Conservation (phyloP, 2,113 vertebrate genomes). For the Petrocephalus microphthalmus region DNA sequence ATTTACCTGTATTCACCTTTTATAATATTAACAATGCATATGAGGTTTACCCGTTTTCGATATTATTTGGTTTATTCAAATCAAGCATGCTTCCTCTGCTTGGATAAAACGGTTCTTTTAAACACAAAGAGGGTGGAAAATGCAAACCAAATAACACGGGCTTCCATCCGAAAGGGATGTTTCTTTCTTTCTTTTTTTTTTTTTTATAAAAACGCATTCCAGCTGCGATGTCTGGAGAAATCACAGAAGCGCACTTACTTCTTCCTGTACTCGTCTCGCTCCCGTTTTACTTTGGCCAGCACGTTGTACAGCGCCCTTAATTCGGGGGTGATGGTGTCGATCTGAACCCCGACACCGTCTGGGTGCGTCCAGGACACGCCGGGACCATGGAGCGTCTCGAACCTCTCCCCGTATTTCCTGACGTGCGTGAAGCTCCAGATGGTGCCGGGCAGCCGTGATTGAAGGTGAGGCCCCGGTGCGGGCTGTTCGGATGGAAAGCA, state of each 20-base stretch:
- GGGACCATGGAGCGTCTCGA: conserved; percentile 58
- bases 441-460: conserved; percentile 60
- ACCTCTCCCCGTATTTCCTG: conserved; percentile 59
- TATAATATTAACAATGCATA: background rate
- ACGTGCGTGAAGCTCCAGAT: conserved; percentile 74
- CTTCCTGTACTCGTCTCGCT: conserved; percentile 65
- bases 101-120: background rate
- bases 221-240: background rate
- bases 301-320: conserved; percentile 71
- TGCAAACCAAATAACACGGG: background rate
- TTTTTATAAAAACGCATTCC: background rate
- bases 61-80: background rate
- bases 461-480: conserved; percentile 40
- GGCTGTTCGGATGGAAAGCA: conserved; percentile 39
- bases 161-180: background rate
- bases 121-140: background rate
- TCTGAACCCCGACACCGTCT: conserved; percentile 67
- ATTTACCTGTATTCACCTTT: background rate
- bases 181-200: no score
- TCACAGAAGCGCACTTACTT: conserved; percentile 46
- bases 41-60: background rate
- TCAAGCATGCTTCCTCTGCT: background rate
- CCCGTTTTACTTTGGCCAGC: conserved; percentile 67
- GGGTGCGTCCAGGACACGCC: conserved; percentile 58
- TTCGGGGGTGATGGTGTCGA: conserved; percentile 72